Evolutionary conservation across 2,113 vertebrate genomes (phyloP).

Genomic region (Pelodiscus sinensis): DNA sequence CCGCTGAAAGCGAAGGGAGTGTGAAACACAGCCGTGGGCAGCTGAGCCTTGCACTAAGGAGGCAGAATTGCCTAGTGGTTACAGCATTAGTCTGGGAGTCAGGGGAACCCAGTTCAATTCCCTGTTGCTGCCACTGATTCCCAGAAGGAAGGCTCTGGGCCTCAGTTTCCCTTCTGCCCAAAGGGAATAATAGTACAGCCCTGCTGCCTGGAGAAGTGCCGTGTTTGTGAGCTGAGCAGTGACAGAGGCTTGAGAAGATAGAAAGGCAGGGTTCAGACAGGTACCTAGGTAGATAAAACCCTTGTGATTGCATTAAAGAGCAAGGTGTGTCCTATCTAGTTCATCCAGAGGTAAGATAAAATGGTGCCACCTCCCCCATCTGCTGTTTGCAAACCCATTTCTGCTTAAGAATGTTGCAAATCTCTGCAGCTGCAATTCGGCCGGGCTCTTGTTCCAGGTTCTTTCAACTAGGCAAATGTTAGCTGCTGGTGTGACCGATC

Average conservation of each 20-base stretch:
- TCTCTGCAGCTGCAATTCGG: background rate
- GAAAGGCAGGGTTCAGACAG: background rate
- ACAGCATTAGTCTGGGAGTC: background rate
- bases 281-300: background rate
- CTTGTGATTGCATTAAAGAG: background rate
- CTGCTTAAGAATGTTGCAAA: accelerated
- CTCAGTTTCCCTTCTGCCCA: background rate
- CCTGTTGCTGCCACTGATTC: background rate
- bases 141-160: background rate
- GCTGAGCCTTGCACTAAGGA: background rate
- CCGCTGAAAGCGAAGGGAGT: background rate
- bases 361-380: background rate
- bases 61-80: background rate
- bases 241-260: background rate
- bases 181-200: background rate
- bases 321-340: background rate
- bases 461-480: background rate
- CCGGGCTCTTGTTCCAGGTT: background rate
- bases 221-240: background rate
- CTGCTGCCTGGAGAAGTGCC: background rate
- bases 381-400: background rate
- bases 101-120: background rate
- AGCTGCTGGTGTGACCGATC: background rate
- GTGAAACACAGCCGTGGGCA: background rate
- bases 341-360: background rate